Evolutionary conservation across 2,888 invertebrate species (phyloP), one percentile per base, ranked within the genome.

Genomic region (Polydrusus pterygomalis): DNA sequence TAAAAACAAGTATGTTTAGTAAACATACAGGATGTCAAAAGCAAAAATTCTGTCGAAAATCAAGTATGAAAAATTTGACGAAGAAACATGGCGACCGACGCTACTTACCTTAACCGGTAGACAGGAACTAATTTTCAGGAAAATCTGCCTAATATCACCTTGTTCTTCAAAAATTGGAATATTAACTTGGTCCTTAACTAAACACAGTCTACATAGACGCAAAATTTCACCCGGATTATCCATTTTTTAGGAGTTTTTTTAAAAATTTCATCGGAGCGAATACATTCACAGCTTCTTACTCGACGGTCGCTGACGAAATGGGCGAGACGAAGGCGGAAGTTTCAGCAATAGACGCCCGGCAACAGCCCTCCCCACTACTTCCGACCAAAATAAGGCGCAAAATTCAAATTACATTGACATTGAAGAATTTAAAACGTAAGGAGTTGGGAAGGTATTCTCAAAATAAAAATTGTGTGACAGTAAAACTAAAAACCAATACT

Each of bases 51-150:
- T 83, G 84, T 82, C 82, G 82, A 81, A 82, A 80, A 83, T 84
- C 81, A 82, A 79, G 84, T 78, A 72, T 79, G 77, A 70, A 78
- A 85, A 84, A 82, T 38, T 38, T 51, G 56, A 60, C 83, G 83
- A 51, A 74, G 47, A 63, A 76, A 80, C 82, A 85, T 85, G 85
- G 85, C 85, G 84, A 79, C 74, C 70, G 82, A 84, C 82, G 84
- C 84, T 78, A 81, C 87, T 86, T 91, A 93, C 93, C 93, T 93
- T 93, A 85, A 93, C 91, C 86, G 93, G 93, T 86, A 93, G 90
- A 87, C 93, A 93, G 81, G 93, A 89, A 77, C 92, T 90, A 88
- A 93, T 93, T 89, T 93, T 93, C 80, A 91, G 86, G 84, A 91
- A 92, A 81, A 93, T 89, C 83, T 90, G 89, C 81, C 89, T 86